Evolutionary conservation across 37 sponge, comb jelly and placozoan genomes (phyloP).

Genomic region (Halisarca cf. caerulea): DNA sequence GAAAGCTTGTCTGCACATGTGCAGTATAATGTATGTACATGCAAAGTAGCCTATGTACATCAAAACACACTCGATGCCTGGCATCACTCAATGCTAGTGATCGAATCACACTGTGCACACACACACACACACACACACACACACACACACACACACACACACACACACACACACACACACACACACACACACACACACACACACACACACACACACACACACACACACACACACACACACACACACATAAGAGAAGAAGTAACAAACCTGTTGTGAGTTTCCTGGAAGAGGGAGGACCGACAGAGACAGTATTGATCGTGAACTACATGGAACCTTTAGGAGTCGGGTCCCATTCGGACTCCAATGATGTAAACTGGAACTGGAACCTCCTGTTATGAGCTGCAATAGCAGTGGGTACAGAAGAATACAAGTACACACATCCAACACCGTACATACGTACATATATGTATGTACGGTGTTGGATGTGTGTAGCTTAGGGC

Average conservation of each 20-base stretch:
- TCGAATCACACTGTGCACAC: background rate
- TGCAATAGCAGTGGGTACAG: background rate
- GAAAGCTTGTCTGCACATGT: no score
- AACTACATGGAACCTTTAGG: slow-evolving; percentile 43
- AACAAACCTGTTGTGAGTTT: slow-evolving; percentile 35
- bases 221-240: slow-evolving; percentile 52
- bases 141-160: slow-evolving; percentile 48
- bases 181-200: slow-evolving; percentile 25
- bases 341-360: slow-evolving; percentile 51
- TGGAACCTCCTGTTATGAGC: slow-evolving; percentile 80
- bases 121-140: slow-evolving; percentile 9
- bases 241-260: slow-evolving; percentile 17
- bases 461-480: background rate
- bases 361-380: slow-evolving; percentile 59
- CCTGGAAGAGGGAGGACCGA: slow-evolving; percentile 32
- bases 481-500: no score
- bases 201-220: slow-evolving; percentile 37
- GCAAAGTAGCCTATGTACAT: no score
- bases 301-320: slow-evolving; percentile 49
- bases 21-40: no score
- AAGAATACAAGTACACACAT: background rate
- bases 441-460: background rate
- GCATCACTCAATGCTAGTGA: no score
- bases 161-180: slow-evolving; percentile 33
- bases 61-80: no score